Evolutionary conservation across 2,888 invertebrate genomes (phyloP).

Genomic region (Melipona bicolor): DNA sequence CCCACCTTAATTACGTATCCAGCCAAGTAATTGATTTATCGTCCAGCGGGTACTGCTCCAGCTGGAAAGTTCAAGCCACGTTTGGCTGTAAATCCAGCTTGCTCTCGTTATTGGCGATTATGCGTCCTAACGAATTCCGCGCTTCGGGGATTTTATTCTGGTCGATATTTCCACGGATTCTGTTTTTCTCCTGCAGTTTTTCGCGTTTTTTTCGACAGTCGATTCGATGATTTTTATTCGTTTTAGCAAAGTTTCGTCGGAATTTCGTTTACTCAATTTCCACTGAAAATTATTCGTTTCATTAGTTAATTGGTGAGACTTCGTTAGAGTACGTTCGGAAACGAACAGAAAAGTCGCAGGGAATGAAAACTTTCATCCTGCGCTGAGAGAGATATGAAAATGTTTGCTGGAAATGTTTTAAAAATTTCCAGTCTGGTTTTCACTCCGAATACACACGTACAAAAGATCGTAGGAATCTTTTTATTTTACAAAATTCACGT

Average conservation of each 20-base stretch:
- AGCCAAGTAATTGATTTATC: conserved; percentile 34
- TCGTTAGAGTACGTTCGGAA: too few relatives aligned
- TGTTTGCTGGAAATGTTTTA: too few relatives aligned
- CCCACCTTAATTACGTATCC: conserved; percentile 18
- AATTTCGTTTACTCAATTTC: too few relatives aligned
- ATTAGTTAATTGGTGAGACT: too few relatives aligned
- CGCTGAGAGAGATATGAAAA: too few relatives aligned
- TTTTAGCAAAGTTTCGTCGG: neutral
- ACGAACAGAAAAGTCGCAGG: too few relatives aligned
- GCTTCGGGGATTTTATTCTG: neutral
- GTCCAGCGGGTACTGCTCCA: neutral
- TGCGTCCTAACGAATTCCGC: neutral
- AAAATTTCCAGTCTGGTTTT: too few relatives aligned
- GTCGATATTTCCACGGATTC: neutral
- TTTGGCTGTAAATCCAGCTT: conserved; percentile 6
- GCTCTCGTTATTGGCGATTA: neutral
- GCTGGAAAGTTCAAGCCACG: neutral
- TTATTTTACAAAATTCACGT: too few relatives aligned
- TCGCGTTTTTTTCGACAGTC: neutral
- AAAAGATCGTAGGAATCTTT: too few relatives aligned
- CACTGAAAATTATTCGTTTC: too few relatives aligned
- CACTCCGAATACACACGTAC: too few relatives aligned
- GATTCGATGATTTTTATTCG: neutral
- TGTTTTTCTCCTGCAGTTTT: neutral
- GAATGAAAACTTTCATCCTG: too few relatives aligned